These are phyloP conservation scores for Protaetia brevitarsis DNA, from an alignment of 1,140 invertebrate species.

Conservation along the genomic window DNA sequence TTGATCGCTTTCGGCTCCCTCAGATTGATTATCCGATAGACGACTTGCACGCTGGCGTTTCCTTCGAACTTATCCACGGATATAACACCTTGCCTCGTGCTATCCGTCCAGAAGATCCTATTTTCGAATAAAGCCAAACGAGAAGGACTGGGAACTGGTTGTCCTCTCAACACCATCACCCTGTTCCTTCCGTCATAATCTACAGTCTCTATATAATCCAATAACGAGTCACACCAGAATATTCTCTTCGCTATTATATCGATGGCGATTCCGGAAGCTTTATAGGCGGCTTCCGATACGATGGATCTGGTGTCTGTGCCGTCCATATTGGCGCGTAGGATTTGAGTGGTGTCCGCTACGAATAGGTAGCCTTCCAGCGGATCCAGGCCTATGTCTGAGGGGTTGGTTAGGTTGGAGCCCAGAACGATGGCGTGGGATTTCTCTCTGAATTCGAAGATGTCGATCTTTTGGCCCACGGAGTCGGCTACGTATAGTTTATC, in stretches of 20 bases:
- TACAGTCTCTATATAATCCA: conserved; percentile 97
- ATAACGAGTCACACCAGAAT: conserved; percentile 93
- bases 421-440: conserved; percentile 84
- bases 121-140: conserved; percentile 87
- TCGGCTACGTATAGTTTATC: conserved; percentile 96
- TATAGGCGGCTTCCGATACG: conserved; percentile 88
- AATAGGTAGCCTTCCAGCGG: conserved; percentile 90
- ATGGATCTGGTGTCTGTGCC: conserved; percentile 77
- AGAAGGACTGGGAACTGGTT: conserved; percentile 82
- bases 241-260: conserved; percentile 85
- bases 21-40: conserved; percentile 77
- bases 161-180: conserved; percentile 74
- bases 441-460: conserved; percentile 86
- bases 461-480: conserved; percentile 86
- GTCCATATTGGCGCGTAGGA: conserved; percentile 88
- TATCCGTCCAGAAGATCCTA: conserved; percentile 92
- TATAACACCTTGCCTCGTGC: conserved; percentile 91
- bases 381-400: conserved; percentile 88
- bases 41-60: conserved; percentile 68
- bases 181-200: conserved; percentile 87
- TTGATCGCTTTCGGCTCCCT: conserved; percentile 83
- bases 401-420: conserved; percentile 86
- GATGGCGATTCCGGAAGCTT: conserved; percentile 80
- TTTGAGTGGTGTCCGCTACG: conserved; percentile 87
- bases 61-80: conserved; percentile 86